Percentiles rank a stretch among this genome's conserved stretches.
phyloP scores from a whole-genome alignment of 2,113 vertebrate species.

The Ciconia maguari region DNA sequence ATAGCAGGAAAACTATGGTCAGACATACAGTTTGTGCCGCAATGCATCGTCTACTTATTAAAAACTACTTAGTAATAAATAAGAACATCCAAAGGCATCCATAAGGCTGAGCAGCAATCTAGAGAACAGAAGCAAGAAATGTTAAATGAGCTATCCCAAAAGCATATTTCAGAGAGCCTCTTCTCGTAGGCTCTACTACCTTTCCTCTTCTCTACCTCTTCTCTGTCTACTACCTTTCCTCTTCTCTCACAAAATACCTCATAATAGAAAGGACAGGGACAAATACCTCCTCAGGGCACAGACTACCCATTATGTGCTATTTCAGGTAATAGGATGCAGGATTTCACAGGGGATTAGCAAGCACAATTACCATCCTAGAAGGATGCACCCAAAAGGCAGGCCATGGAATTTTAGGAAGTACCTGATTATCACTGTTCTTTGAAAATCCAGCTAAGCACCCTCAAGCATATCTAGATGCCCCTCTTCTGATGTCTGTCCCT shows the following conservation, averaged over 20 bases:
- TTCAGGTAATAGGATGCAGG: not conserved
- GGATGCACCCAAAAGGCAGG: not conserved
- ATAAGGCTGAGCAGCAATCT: not conserved
- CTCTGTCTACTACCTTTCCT: not conserved
- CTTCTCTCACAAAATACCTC: not conserved
- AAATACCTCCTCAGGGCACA: not conserved
- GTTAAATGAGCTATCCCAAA: not conserved
- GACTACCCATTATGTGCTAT: not conserved
- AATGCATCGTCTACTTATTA: not conserved
- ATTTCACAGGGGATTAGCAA: not conserved
- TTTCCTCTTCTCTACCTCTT: not conserved
- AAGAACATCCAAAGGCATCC: not conserved
- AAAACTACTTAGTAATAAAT: not conserved
- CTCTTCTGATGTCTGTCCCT: not conserved
- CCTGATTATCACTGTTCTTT: not conserved
- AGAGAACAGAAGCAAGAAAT: not conserved
- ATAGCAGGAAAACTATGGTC: not conserved
- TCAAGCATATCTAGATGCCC: not conserved
- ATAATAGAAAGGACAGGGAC: not conserved
- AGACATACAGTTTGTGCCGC: not conserved
- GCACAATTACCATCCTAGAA: not conserved
- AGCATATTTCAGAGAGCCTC: not conserved
- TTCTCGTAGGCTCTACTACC: not conserved
- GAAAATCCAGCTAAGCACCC: not conserved
- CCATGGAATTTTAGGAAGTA: not conserved